phyloP scores from a whole-genome alignment of 2,888 invertebrate genomes.

The Escarpia spicata region DNA sequence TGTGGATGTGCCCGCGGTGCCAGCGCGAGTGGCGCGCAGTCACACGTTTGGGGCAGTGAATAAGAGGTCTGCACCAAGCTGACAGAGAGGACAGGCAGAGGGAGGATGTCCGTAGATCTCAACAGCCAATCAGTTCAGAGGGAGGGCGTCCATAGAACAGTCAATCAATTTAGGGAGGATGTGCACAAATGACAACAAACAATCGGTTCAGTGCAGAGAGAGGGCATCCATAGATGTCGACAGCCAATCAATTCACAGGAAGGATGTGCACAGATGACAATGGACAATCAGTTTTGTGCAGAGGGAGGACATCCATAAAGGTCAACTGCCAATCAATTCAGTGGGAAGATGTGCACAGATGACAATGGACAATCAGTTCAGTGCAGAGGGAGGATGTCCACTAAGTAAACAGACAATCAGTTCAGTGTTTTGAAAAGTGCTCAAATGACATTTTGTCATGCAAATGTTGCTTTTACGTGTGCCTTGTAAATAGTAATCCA shows the following conservation, averaged over 20 bases:
- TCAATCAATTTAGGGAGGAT: background rate
- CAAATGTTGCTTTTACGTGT: background rate
- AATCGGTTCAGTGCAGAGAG: background rate
- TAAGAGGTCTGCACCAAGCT: background rate
- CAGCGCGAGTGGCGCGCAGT: background rate
- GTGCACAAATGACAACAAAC: background rate
- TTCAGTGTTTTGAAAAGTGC: constrained; percentile 16
- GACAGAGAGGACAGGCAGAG: background rate
- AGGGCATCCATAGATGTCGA: background rate
- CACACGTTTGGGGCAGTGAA: background rate
- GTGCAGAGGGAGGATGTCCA: background rate
- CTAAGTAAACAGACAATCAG: background rate
- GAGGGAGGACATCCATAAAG: background rate
- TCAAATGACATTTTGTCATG: background rate
- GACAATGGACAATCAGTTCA: background rate
- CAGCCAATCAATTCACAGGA: background rate
- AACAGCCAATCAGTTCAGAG: background rate
- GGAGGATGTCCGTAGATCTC: background rate
- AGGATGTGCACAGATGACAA: background rate
- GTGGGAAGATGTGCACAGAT: background rate
- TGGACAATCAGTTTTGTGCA: background rate
- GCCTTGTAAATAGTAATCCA: background rate
- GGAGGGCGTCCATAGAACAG: background rate
- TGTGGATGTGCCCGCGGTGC: background rate
- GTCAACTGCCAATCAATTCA: background rate